Evolutionary conservation across 2,888 invertebrate species (phyloP), one percentile per base, ranked within the genome.

Genomic region (Trypoxylon attenuatum): DNA sequence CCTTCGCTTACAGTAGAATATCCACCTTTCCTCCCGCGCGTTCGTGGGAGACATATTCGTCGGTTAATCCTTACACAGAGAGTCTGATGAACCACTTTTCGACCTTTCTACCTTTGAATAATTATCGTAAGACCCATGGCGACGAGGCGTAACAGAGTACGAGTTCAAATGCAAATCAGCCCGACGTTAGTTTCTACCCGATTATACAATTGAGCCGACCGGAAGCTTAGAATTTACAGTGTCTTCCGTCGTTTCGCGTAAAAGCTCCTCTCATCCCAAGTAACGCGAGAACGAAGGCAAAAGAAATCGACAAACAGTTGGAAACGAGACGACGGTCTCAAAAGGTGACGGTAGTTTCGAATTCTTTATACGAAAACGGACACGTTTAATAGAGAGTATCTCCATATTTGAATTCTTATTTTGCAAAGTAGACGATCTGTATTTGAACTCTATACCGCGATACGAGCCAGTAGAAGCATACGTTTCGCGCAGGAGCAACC

Each of bases 101-200:
- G 43, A 61, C 61, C 53, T 54, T 51, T 69, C 61, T 62, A 67
- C 25, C 63, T 60, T 60, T 53, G 56, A 53, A 42, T 53, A 57
- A 63, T 43, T 53, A 41, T 41, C 33, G 21, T 42, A 56, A 68
- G 41, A 43, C 52, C 55, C 42, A 45, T 49, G 55, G 50, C 46
- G 58, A 54, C 25, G 53, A 52, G 41, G 41, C 25, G 42, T 52
- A 38, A 50, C 19, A 50, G 8, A 19, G 50, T 50, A 53, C 47
- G 59, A 55, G 52, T 65, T 56, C 68, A 53, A 66, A 64, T 55
- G 54, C 39, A 39, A 42, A 49, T 52, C 29, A 2, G 5, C 19
- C n/a, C n/a, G n/a, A n/a, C n/a, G n/a, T n/a, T n/a, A n/a, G n/a
- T 33, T 33, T 33, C 33, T 33, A 33, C 33, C 10, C 33, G n/a